These are phyloP conservation scores for Araneus ventricosus DNA, from an alignment of 1,140 invertebrate species.

Conservation along the genomic window DNA sequence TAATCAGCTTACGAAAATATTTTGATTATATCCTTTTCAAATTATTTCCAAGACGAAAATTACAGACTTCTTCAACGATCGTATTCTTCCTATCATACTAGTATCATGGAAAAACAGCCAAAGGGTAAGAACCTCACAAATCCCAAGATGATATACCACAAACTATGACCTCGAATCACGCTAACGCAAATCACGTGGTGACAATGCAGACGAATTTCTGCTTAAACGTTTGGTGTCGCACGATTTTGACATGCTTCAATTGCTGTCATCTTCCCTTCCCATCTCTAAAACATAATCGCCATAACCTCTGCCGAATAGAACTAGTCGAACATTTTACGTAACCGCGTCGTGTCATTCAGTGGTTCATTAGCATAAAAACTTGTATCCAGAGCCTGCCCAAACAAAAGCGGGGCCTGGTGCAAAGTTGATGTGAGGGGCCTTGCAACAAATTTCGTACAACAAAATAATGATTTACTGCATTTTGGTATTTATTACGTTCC, in stretches of 20 bases:
- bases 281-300: background rate
- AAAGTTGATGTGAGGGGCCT: no score
- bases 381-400: no score
- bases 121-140: constrained; percentile 1
- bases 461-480: no score
- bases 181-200: background rate
- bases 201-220: background rate
- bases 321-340: background rate
- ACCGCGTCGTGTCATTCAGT: background rate
- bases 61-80: background rate
- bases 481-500: no score
- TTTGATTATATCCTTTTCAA: background rate
- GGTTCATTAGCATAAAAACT: background rate
- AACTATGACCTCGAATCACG: background rate
- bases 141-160: background rate
- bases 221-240: background rate
- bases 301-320: background rate
- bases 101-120: background rate
- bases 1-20: background rate
- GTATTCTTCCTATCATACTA: background rate
- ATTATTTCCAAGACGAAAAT: background rate
- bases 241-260: background rate
- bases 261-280: background rate
- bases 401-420: no score
- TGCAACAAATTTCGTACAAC: no score